Percentiles rank a stretch among this genome's conserved stretches.
Evolutionary conservation across 2,113 vertebrate genomes (phyloP).

Genomic region (Hypomesus transpacificus): DNA sequence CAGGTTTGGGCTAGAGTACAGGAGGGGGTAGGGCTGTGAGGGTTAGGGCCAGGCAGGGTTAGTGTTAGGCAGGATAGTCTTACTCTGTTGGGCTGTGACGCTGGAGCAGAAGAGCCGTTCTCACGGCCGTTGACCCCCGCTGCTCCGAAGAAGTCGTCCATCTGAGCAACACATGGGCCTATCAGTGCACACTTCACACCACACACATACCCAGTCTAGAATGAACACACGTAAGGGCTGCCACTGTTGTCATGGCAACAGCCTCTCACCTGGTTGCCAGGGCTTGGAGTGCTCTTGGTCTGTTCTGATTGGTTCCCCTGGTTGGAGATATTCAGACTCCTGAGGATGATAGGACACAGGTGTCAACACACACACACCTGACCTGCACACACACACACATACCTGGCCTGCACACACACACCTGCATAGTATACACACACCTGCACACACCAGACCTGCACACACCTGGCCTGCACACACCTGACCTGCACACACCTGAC

Average conservation of each 20-base stretch:
- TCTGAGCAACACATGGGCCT: conserved; percentile 62
- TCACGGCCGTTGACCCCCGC: conserved; percentile 80
- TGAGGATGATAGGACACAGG: conserved; percentile 22
- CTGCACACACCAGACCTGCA: too few species aligned
- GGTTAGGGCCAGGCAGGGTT: background rate
- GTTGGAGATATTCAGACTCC: conserved; percentile 79
- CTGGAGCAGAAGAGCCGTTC: conserved; percentile 70
- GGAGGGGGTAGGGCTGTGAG: background rate
- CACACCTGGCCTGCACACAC: too few species aligned
- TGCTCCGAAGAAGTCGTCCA: conserved; percentile 80
- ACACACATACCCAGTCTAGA: background rate
- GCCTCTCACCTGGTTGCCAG: conserved; percentile 77
- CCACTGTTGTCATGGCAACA: background rate
- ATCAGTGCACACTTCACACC: background rate
- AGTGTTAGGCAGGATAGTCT: conserved; percentile 12
- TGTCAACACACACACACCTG: too few species aligned
- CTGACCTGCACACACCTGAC: too few species aligned
- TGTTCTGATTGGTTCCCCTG: conserved; percentile 80
- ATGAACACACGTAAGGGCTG: background rate
- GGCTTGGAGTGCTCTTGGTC: conserved; percentile 67
- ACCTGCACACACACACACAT: too few species aligned
- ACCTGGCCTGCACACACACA: too few species aligned
- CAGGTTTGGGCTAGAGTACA: too few species aligned
- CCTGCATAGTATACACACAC: too few species aligned
- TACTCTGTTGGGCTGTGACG: conserved; percentile 80